A percentile compares a stretch with the other conserved stretches of the same genome.
Conservation (phyloP, 2,113 vertebrate species). For the Ptilorrhoa leucosticta region DNA sequence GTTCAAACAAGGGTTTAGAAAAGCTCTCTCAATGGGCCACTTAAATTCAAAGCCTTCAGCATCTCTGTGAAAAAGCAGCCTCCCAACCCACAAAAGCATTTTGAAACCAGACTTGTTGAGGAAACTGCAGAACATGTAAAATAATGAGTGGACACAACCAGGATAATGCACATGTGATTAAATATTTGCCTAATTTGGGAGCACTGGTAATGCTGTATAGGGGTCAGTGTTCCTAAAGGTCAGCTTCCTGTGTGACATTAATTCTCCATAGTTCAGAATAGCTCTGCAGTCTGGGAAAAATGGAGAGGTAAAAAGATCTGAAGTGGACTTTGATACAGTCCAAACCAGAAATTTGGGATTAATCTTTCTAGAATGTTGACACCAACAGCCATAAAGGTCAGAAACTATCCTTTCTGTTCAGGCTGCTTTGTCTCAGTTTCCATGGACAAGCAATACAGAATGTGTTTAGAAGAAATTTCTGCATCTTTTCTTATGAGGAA, state of each 20-base stretch:
- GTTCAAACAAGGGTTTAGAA: not conserved
- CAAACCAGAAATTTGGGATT: not conserved
- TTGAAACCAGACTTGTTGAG: not conserved
- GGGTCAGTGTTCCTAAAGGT: not conserved
- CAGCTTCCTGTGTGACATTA: not conserved
- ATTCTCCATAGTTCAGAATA: not conserved
- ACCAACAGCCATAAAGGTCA: not conserved
- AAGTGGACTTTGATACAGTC: not conserved
- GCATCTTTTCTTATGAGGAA: not conserved
- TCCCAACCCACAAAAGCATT: not conserved
- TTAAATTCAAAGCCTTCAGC: not conserved
- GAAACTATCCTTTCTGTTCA: not conserved
- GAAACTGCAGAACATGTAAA: not conserved
- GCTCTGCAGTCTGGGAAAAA: not conserved
- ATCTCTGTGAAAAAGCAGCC: not conserved
- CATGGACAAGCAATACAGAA: not conserved
- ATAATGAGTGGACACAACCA: not conserved
- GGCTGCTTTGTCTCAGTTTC: not conserved
- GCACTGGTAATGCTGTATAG: not conserved
- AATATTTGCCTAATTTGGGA: not conserved
- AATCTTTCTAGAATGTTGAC: not conserved
- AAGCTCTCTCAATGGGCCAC: not conserved
- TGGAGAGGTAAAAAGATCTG: not conserved
- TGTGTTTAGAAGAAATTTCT: not conserved
- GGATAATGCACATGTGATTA: not conserved